Conservation (phyloP, 1,140 invertebrate genomes). For the Drepana arcuata region DNA sequence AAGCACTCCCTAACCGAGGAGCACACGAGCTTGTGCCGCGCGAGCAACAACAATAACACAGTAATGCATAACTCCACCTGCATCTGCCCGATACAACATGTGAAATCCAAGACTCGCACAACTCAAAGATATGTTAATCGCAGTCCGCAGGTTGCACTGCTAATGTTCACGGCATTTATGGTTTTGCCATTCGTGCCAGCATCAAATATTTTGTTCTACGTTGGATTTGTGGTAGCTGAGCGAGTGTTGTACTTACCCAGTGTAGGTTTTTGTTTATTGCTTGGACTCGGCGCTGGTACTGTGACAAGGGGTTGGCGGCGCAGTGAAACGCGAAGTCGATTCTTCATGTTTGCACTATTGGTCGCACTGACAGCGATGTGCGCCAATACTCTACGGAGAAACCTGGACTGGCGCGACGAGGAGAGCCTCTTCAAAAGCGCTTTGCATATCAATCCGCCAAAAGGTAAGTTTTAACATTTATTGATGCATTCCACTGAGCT, state of each 20-base stretch:
- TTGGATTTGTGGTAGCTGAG: conserved; percentile 97
- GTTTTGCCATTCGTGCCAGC: conserved; percentile 94
- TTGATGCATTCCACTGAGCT: too few relatives aligned
- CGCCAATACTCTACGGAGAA: conserved; percentile 84
- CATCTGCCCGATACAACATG: conserved; percentile 41
- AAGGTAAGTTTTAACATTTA: conserved; percentile 92
- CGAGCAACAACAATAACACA: conserved; percentile 74
- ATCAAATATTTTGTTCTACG: conserved; percentile 94
- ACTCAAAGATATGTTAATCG: conserved; percentile 37
- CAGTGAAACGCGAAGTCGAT: conserved; percentile 65
- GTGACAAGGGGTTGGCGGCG: conserved; percentile 56
- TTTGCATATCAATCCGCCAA: conserved; percentile 94
- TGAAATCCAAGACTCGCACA: conserved; percentile 36
- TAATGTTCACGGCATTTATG: conserved; percentile 83
- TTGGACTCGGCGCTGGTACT: conserved; percentile 80
- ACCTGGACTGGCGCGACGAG: conserved; percentile 93
- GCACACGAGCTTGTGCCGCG: conserved; percentile 69
- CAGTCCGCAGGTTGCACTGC: conserved; percentile 66
- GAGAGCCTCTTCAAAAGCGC: conserved; percentile 94
- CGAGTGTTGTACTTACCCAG: conserved; percentile 95
- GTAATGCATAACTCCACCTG: conserved; percentile 63
- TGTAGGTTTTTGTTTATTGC: conserved; percentile 93
- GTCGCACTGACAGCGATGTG: conserved; percentile 81
- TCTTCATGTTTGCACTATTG: conserved; percentile 66
- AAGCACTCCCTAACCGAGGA: conserved; percentile 70